A percentile compares a stretch with the other conserved stretches of the same genome.
Conservation (phyloP, 1,140 invertebrate species). For the Ceratitis capitata region DNA sequence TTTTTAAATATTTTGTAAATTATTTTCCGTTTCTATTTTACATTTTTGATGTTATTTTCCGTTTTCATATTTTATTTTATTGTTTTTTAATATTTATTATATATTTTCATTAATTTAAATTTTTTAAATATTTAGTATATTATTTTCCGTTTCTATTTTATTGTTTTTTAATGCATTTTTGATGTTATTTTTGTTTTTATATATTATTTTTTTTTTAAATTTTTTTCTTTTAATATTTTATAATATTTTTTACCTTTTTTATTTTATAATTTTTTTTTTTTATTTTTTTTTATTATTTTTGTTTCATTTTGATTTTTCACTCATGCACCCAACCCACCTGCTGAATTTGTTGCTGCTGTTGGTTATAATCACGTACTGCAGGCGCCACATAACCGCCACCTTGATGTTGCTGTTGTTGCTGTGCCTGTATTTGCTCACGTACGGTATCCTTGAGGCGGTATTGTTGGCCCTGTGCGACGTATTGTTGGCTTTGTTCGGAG, state of each 20-base stretch:
- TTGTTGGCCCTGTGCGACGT: slow-evolving; percentile 58
- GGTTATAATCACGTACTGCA: slow-evolving; percentile 56
- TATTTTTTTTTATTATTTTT: not conserved
- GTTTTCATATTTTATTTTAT: too few species aligned
- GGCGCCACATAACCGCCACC: slow-evolving; percentile 58
- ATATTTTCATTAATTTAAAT: too few species aligned
- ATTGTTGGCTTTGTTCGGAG: slow-evolving; percentile 61
- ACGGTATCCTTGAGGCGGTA: slow-evolving; percentile 61
- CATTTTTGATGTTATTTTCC: too few species aligned
- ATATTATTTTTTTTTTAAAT: not conserved
- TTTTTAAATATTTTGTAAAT: too few species aligned
- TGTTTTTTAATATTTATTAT: too few species aligned
- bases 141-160: too few species aligned
- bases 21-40: too few species aligned
- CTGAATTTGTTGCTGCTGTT: slow-evolving; percentile 48
- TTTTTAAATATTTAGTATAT: too few species aligned
- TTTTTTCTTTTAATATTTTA: not conserved
- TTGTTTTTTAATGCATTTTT: too few species aligned
- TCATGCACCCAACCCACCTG: slow-evolving; percentile 37
- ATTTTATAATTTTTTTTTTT: not conserved
- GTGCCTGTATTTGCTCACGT: slow-evolving; percentile 53
- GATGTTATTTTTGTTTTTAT: too few species aligned
- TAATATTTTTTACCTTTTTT: not conserved
- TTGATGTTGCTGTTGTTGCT: slow-evolving; percentile 50
- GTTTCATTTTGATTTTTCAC: not conserved